Percentiles rank a stretch among this genome's conserved stretches.
Evolutionary conservation across 2,888 invertebrate genomes (phyloP).

Genomic region (Seladonia tumulorum): DNA sequence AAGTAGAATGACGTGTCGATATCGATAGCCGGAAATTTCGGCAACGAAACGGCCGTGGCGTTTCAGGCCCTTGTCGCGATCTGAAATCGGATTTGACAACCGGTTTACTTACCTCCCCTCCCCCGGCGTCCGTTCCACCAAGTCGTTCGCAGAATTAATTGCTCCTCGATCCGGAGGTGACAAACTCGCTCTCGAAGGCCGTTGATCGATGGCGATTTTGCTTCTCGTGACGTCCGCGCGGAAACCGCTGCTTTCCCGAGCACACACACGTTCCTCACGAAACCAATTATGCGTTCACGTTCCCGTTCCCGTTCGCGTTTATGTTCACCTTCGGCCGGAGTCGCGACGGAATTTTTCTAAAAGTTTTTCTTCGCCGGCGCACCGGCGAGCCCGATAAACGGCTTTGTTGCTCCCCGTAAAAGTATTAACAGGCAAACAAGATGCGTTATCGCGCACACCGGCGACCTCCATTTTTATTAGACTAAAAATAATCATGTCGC

Average conservation of each 20-base stretch:
- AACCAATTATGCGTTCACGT: conserved; percentile 6
- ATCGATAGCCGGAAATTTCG: conserved; percentile 38
- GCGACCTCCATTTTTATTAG: not conserved
- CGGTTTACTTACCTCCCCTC: conserved; percentile 43
- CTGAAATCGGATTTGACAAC: conserved; percentile 48
- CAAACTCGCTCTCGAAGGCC: conserved; percentile 35
- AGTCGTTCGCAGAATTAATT: conserved; percentile 55
- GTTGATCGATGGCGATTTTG: conserved; percentile 44
- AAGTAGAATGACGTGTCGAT: not conserved
- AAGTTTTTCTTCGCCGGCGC: not conserved
- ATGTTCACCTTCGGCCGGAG: not conserved
- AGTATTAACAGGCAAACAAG: conserved; percentile 25
- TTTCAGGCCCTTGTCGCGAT: conserved; percentile 28
- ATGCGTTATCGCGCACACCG: conserved; percentile 6
- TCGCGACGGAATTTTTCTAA: conserved; percentile 17
- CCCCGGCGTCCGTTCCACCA: conserved; percentile 30
- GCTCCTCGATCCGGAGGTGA: conserved; percentile 44
- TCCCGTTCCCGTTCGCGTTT: not conserved
- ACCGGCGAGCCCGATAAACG: not conserved
- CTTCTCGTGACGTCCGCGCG: not conserved
- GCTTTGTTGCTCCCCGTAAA: not conserved
- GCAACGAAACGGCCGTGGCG: conserved; percentile 13
- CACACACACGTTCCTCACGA: not conserved
- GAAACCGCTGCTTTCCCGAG: conserved; percentile 14
- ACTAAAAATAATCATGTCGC: conserved; percentile 24